Conservation (phyloP, 2,797 vertebrate species). For the Scomberomorus guttatus region DNA sequence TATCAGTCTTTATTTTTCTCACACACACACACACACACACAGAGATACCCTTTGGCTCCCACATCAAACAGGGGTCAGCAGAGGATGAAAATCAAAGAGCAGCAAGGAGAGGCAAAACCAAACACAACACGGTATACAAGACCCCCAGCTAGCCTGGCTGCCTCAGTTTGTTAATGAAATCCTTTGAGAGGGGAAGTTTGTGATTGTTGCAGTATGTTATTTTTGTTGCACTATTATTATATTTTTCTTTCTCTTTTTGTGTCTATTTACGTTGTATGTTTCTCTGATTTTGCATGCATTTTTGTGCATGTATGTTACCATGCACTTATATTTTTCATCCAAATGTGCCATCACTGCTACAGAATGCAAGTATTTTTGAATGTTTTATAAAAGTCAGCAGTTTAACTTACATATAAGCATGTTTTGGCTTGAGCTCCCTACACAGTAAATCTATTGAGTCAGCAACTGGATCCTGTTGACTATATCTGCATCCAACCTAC, state of each 20-base stretch:
- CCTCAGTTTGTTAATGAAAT: conserved; percentile 44
- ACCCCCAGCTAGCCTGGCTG: conserved; percentile 34
- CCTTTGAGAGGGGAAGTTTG: conserved; percentile 22
- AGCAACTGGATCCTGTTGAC: not conserved
- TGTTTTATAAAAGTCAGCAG: not conserved
- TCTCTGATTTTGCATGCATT: not conserved
- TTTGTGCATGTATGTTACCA: not conserved
- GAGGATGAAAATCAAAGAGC: conserved; percentile 70
- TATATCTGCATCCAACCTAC: not conserved
- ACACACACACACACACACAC: not conserved
- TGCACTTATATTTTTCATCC: too few relatives aligned
- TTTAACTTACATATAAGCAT: not conserved
- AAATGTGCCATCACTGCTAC: too few relatives aligned
- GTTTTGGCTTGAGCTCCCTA: not conserved
- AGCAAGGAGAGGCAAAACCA: conserved; percentile 48
- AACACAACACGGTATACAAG: conserved; percentile 34
- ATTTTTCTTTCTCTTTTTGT: not conserved
- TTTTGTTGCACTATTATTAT: not conserved
- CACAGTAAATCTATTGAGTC: not conserved
- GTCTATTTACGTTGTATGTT: not conserved
- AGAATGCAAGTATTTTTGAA: not conserved
- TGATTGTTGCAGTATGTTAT: not conserved
- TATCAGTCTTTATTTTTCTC: conserved; percentile 29
- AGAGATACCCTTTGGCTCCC: conserved; percentile 16
- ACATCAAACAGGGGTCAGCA: conserved; percentile 71